A percentile compares a stretch with the other conserved stretches of the same genome.
These are phyloP conservation scores for Mechanitis mazaeus DNA, from an alignment of 2,888 invertebrate species.

Conservation along the genomic window DNA sequence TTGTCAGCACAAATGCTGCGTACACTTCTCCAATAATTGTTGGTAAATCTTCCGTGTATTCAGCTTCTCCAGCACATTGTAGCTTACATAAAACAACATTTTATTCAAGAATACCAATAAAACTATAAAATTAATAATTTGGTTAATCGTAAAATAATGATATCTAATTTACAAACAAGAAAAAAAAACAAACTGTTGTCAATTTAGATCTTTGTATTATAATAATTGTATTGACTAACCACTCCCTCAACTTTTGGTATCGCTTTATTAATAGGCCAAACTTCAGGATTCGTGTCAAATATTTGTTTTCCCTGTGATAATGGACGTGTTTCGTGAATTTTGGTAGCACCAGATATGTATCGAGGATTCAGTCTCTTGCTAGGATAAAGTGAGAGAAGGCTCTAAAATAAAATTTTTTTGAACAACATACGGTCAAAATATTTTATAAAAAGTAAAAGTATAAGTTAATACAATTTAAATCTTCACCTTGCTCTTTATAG, in stretches of 20 bases:
- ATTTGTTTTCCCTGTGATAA: constrained; percentile 78
- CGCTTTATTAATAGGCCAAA: constrained; percentile 82
- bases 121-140: too few species aligned
- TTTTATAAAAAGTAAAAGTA: neutral
- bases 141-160: too few species aligned
- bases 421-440: too few species aligned
- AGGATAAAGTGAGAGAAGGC: constrained; percentile 70
- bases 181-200: too few species aligned
- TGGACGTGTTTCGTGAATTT: constrained; percentile 61
- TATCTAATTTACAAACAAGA: too few species aligned
- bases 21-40: constrained; percentile 77
- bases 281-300: constrained; percentile 77
- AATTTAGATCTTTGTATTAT: neutral
- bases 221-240: constrained; percentile 35
- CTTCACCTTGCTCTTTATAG: too few species aligned
- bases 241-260: constrained; percentile 79
- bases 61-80: constrained; percentile 81
- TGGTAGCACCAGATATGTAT: constrained; percentile 59
- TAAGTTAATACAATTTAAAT: neutral
- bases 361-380: constrained; percentile 48
- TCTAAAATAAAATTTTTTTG: constrained; percentile 46
- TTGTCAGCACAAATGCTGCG: constrained; percentile 79
- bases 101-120: too few species aligned
- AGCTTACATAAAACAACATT: constrained; percentile 34
- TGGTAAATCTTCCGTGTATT: constrained; percentile 80